Conservation (phyloP, 2,888 invertebrate species). For the Lysandra coridon region DNA sequence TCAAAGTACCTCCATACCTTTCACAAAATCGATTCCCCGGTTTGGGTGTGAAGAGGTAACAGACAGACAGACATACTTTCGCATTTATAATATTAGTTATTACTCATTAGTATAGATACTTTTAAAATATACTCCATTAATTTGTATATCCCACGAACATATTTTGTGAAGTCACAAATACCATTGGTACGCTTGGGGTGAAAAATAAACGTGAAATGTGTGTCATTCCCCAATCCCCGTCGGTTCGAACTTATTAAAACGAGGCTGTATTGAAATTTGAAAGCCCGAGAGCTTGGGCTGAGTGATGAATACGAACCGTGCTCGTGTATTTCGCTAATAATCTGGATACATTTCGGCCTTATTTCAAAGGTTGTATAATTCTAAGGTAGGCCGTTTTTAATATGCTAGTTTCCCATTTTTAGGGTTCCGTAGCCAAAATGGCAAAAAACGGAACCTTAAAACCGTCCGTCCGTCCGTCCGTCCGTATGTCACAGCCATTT, state of each 20-base stretch:
- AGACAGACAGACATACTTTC: too few relatives aligned
- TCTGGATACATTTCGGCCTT: neutral
- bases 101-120: neutral
- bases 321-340: neutral
- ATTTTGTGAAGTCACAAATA: neutral
- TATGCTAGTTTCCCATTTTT: too few relatives aligned
- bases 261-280: slow-evolving; percentile 22
- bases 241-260: slow-evolving; percentile 14
- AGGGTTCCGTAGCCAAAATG: too few relatives aligned
- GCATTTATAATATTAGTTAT: too few relatives aligned
- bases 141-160: neutral
- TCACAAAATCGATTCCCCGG: too few relatives aligned
- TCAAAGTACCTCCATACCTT: too few relatives aligned
- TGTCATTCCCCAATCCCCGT: neutral
- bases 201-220: neutral
- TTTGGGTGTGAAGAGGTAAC: too few relatives aligned
- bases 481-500: too few relatives aligned
- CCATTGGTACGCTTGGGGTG: neutral
- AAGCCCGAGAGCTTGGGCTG: neutral
- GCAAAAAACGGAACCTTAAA: too few relatives aligned
- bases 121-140: neutral
- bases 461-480: too few relatives aligned
- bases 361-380: neutral
- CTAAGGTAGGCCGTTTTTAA: neutral
- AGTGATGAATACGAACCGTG: neutral